phyloP scores from a whole-genome alignment of 1,140 invertebrate species.

The Macrotrachela quadricornifera region DNA sequence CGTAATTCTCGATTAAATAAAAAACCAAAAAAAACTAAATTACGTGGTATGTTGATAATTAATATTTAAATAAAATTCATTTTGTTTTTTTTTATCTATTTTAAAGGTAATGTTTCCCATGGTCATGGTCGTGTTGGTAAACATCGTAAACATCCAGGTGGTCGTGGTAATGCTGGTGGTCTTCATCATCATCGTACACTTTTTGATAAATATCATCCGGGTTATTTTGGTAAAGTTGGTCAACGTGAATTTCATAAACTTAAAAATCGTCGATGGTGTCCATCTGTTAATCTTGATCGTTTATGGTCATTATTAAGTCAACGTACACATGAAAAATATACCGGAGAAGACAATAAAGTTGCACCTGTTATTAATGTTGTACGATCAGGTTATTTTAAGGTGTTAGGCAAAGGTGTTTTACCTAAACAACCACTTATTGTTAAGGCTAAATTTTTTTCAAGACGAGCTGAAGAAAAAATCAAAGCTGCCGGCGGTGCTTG shows the following conservation, averaged over 20 bases:
- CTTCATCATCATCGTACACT: conserved; percentile 97
- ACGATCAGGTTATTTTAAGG: conserved; percentile 70
- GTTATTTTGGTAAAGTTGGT: conserved; percentile 99
- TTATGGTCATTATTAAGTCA: conserved; percentile 87
- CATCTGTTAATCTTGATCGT: conserved; percentile 80
- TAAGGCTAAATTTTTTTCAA: conserved; percentile 96
- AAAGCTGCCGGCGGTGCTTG: conserved; percentile 87
- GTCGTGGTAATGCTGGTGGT: conserved; percentile 99
- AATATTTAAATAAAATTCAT: no score
- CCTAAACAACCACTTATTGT: conserved; percentile 95
- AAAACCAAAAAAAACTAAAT: no score
- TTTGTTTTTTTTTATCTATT: no score
- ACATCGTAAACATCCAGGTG: conserved; percentile 98
- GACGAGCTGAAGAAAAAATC: conserved; percentile 84
- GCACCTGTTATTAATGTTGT: conserved; percentile 91
- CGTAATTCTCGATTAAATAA: no score
- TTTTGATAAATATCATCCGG: conserved; percentile 99
- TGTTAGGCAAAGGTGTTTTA: conserved; percentile 82
- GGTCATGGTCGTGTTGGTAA: conserved; percentile 99
- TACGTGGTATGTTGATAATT: no score
- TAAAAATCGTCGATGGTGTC: conserved; percentile 69
- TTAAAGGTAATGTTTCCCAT: conserved; percentile 80
- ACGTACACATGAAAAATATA: conserved; percentile 52
- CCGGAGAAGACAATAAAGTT: conserved; percentile 47
- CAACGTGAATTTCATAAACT: conserved; percentile 93